Base-by-base conservation (phyloP, 2,113 vertebrate genomes). In the Solenodon paradoxus region DNA sequence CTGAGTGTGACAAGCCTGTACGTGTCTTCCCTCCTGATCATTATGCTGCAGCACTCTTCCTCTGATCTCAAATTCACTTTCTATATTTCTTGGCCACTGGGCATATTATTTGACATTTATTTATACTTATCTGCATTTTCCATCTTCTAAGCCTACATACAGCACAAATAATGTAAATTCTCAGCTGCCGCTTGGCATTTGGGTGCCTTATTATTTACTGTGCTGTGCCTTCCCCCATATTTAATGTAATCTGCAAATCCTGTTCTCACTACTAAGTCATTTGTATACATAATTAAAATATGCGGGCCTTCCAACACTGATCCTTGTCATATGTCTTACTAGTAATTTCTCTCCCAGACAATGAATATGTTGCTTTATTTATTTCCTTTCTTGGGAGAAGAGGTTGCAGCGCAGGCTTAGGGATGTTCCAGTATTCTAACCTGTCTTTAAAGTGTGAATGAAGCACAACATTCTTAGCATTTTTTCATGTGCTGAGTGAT, bases 111-210 rank as follows among this genome's bases (percentile, higher is more conserved):
- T 95, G 92, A 96, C 87, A 88, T 96, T 97, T 96, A 96, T 97
- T 97, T 96, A 93, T 38, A 93, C 90, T 88, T 93, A 95, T 83
- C 88, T 95, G 92, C 87, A 96, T 93, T 96, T 96, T 95, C 95
- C 66, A 64, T 97, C 94, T 95, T 90, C 95, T 71, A n/a, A 93
- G 74, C 80, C 80, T 66, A 92, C 69, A 38, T 51, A 88, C 17
- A 78, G 86, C 51, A 84, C 51, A 66, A 90, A 57, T 87, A 92
- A 90, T 96, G 53, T 78, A 97, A 95, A 96, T 78, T 90, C 83
- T 96, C 24, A 19, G 40, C 66, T 78, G 59, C 66, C 0, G 1
- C 64, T 55, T 96, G 79, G 92, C 83, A 89, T 97, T 94, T 94
- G 89, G 45, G n/a, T 24, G 55, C 80, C 57, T 87, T 84, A 88